Evolutionary conservation across 1,140 invertebrate species (phyloP).

Genomic region (Hylaeus anthracinus): DNA sequence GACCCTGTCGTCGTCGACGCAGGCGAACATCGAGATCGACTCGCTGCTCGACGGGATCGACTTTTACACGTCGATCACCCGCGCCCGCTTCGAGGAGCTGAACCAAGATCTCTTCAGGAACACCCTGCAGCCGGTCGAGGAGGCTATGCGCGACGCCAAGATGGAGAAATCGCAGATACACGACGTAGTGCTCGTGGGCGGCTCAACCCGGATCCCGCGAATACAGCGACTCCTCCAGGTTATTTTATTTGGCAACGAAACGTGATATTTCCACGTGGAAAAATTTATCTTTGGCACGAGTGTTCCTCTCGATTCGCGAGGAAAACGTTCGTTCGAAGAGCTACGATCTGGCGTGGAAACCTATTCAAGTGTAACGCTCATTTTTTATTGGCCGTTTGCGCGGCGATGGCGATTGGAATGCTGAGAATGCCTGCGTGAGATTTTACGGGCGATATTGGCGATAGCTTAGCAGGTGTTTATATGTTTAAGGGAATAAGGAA

Average conservation of each 20-base stretch:
- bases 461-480: no score
- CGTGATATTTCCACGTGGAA: neutral
- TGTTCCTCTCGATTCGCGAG: no score
- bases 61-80: slow-evolving; percentile 86
- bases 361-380: no score
- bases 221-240: slow-evolving; percentile 79
- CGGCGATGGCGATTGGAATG: no score
- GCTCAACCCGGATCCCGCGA: slow-evolving; percentile 79
- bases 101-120: slow-evolving; percentile 84
- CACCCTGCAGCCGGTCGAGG: slow-evolving; percentile 85
- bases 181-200: slow-evolving; percentile 64
- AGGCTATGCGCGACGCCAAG: slow-evolving; percentile 84
- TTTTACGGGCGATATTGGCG: no score
- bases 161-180: slow-evolving; percentile 83
- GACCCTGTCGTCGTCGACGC: slow-evolving; percentile 86
- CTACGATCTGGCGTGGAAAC: no score
- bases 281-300: no score
- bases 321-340: no score
- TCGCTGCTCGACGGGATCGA: slow-evolving; percentile 87
- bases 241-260: neutral
- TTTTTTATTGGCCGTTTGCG: no score
- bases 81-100: slow-evolving; percentile 86
- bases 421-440: no score
- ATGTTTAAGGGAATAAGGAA: no score
- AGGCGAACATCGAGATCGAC: slow-evolving; percentile 88